phyloP scores from a whole-genome alignment of 2,797 vertebrate genomes.

The Galagoides demidoff region DNA sequence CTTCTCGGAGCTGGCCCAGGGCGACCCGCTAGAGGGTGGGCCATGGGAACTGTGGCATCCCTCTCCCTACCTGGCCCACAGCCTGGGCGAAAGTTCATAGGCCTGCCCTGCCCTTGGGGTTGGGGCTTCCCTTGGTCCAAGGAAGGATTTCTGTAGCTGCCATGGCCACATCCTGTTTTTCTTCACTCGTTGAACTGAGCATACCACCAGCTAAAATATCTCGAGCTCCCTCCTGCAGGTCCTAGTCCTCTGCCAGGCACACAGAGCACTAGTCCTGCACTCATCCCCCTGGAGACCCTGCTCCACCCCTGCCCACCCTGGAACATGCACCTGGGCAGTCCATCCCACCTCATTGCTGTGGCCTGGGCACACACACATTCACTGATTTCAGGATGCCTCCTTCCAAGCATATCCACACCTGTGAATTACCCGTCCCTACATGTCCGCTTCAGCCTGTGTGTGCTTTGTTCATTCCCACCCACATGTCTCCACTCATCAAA shows the following conservation, averaged over 20 bases:
- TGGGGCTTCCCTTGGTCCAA: not conserved
- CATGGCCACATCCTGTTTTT: not conserved
- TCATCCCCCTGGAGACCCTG: not conserved
- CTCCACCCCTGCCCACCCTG: not conserved
- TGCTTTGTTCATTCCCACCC: not conserved
- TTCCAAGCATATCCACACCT: accelerated
- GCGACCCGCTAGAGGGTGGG: not conserved
- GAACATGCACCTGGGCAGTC: not conserved
- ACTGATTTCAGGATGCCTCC: accelerated
- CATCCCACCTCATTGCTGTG: accelerated
- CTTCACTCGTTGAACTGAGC: not conserved
- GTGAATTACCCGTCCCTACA: accelerated
- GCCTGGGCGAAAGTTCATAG: not conserved
- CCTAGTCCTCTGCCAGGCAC: not conserved
- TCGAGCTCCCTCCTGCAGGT: not conserved
- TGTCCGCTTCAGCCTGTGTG: accelerated
- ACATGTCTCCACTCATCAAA: not conserved
- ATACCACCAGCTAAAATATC: accelerated
- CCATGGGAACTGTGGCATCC: accelerated
- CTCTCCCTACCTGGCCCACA: not conserved
- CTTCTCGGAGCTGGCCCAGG: not conserved
- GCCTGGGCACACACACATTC: accelerated
- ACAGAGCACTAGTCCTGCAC: accelerated
- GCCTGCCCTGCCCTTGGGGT: not conserved
- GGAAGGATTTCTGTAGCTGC: not conserved